Evolutionary conservation across 1,140 invertebrate genomes (phyloP).

Genomic region (Drosophila azteca): DNA sequence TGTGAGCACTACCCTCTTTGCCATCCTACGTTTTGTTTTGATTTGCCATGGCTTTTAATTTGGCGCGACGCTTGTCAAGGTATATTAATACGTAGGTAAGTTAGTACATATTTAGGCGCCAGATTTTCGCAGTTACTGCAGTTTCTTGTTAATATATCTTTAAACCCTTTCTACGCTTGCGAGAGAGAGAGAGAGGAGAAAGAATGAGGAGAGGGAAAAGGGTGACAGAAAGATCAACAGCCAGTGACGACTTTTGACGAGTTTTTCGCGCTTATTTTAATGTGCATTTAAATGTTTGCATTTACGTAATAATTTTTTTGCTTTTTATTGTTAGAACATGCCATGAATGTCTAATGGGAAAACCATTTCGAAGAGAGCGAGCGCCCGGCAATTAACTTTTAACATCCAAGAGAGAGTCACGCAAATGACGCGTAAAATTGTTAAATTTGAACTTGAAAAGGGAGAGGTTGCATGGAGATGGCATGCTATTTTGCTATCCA

Average conservation of each 20-base stretch:
- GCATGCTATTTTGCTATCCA: too few relatives aligned
- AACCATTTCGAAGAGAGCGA: conserved; percentile 22
- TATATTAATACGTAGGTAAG: conserved; percentile 18
- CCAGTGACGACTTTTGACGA: conserved; percentile 3
- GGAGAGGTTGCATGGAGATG: too few relatives aligned
- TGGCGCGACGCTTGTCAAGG: conserved; percentile 18
- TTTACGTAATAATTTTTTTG: conserved; percentile 65
- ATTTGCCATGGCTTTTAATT: conserved; percentile 33
- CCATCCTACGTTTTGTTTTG: conserved; percentile 50
- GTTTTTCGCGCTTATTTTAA: conserved; percentile 53
- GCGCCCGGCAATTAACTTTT: conserved; percentile 62
- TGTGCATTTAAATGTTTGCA: conserved; percentile 62
- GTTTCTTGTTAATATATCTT: too few relatives aligned
- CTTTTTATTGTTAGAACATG: conserved; percentile 67
- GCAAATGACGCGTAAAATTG: too few relatives aligned
- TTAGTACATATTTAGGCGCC: background rate
- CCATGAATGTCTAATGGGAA: conserved; percentile 57
- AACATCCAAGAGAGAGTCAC: conserved; percentile 28
- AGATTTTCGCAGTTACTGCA: background rate
- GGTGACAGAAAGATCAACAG: background rate
- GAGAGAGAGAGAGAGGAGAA: conserved; percentile 3
- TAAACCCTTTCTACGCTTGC: too few relatives aligned
- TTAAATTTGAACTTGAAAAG: too few relatives aligned
- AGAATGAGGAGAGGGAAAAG: conserved; percentile 5
- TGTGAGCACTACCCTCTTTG: background rate